Conservation (phyloP, 2,113 vertebrate genomes). For the Vombatus ursinus region DNA sequence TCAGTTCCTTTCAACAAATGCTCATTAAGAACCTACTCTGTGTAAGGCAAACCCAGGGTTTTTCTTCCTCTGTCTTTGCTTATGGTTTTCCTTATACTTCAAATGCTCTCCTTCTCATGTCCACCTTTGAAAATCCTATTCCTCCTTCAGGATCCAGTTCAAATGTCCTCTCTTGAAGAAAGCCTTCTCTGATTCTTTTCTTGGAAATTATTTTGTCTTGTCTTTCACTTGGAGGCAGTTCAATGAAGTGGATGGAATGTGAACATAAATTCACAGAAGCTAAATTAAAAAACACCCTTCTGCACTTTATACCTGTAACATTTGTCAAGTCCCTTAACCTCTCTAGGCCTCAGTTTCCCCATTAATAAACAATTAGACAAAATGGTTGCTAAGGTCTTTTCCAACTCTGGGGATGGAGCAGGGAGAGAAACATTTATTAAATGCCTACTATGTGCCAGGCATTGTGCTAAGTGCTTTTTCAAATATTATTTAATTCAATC, state of each 20-base stretch:
- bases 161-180: not conserved
- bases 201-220: not conserved
- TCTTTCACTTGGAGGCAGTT: not conserved
- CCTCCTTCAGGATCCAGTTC: too few relatives aligned
- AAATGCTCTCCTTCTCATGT: not conserved
- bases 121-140: not conserved
- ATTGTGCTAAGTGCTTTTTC: not conserved
- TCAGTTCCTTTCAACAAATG: not conserved
- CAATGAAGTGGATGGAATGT: not conserved
- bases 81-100: not conserved
- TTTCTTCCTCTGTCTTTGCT: not conserved
- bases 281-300: too few relatives aligned
- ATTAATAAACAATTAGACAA: not conserved
- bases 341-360: not conserved
- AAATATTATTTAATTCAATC: not conserved
- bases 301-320: too few relatives aligned
- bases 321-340: not conserved
- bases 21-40: not conserved
- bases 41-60: not conserved
- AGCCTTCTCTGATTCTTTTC: not conserved
- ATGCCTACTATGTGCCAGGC: not conserved
- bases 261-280: not conserved
- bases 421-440: not conserved
- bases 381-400: too few relatives aligned
- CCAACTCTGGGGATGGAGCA: not conserved